A percentile compares a stretch with the other conserved stretches of the same genome.
Evolutionary conservation across 1,140 invertebrate species (phyloP).

Genomic region (Anastatus disparis): DNA sequence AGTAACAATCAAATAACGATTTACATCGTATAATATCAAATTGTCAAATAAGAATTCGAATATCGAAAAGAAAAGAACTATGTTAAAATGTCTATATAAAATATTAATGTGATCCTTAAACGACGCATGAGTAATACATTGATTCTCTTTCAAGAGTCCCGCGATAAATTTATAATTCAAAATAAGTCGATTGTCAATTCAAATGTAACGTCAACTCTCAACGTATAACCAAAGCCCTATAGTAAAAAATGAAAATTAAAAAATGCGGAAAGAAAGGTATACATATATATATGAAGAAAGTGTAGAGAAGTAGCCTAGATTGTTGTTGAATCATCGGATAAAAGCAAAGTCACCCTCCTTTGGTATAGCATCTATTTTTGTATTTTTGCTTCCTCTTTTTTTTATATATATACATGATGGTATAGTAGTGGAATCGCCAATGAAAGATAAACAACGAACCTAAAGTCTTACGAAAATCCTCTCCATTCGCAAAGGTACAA

Average conservation of each 20-base stretch:
- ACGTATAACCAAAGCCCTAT: no score
- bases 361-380: not conserved
- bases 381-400: not conserved
- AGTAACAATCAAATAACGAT: no score
- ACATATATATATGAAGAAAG: no score
- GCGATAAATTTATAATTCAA: slow-evolving; percentile 32
- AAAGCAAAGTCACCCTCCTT: not conserved
- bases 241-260: no score
- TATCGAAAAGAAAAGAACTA: no score
- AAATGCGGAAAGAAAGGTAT: no score
- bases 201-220: not conserved
- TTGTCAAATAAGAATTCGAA: no score
- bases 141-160: not conserved
- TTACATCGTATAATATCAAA: no score
- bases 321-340: slow-evolving; percentile 24
- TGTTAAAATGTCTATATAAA: no score
- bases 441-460: slow-evolving; percentile 25
- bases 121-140: slow-evolving; percentile 13
- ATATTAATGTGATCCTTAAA: slow-evolving; percentile 33
- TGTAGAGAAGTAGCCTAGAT: not conserved
- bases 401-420: no score
- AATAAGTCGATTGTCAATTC: slow-evolving; percentile 30
- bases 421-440: not conserved
- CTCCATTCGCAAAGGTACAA: no score
- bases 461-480: slow-evolving; percentile 9